Evolutionary conservation across 2,113 vertebrate genomes (phyloP).

Genomic region (Oreochromis spilurus): DNA sequence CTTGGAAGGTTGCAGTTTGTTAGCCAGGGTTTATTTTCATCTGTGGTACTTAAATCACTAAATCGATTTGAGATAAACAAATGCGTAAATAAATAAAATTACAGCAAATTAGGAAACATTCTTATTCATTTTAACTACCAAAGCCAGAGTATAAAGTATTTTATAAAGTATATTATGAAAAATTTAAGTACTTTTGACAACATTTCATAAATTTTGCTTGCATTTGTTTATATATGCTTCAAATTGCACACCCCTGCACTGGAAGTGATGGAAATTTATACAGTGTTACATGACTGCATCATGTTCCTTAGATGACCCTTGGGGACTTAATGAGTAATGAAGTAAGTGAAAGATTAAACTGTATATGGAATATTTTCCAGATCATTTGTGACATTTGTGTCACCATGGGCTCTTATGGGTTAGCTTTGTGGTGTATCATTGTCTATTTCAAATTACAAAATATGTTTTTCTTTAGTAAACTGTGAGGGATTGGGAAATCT

Average conservation of each 20-base stretch:
- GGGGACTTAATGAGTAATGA: not conserved
- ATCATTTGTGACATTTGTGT: not conserved
- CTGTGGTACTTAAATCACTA: not conserved
- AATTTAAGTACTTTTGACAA: not conserved
- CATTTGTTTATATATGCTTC: not conserved
- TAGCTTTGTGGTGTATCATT: not conserved
- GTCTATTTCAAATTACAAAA: not conserved
- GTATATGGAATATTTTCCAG: not conserved
- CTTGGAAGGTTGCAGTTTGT: not conserved
- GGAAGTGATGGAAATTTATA: not conserved
- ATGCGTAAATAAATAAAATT: not conserved
- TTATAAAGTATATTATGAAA: not conserved
- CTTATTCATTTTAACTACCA: not conserved
- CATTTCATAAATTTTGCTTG: not conserved
- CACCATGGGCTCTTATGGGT: not conserved
- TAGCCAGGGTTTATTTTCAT: not conserved
- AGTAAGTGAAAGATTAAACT: not conserved
- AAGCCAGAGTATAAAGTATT: too few species aligned
- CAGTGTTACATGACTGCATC: not conserved
- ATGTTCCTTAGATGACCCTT: not conserved
- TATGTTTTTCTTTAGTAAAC: not conserved
- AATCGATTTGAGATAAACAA: not conserved
- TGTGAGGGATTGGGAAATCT: not conserved
- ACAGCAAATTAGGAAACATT: not conserved
- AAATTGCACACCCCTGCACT: not conserved